Evolutionary conservation across 2,113 vertebrate species (phyloP).

Genomic region (Grallaria varia): DNA sequence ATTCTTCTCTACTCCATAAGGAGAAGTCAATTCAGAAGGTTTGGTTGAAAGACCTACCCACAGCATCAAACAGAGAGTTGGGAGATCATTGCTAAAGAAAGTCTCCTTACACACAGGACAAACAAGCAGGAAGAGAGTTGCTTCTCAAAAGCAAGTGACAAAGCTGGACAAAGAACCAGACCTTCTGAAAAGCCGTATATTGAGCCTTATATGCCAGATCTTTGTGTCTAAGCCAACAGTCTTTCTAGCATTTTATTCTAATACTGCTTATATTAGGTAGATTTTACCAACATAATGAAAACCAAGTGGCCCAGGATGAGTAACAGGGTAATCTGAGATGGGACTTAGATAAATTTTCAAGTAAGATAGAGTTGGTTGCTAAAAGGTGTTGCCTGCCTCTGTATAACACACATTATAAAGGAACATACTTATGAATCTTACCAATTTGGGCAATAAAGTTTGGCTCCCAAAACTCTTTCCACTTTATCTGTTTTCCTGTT

Average conservation of each 20-base stretch:
- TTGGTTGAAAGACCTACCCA: not conserved
- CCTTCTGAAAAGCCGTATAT: not conserved
- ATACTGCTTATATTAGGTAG: not conserved
- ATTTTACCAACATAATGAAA: not conserved
- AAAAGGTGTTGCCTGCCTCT: not conserved
- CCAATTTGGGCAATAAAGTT: not conserved
- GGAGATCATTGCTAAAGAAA: not conserved
- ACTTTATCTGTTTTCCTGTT: not conserved
- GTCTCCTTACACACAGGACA: not conserved
- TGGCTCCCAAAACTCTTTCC: not conserved
- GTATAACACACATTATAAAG: not conserved
- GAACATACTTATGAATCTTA: not conserved
- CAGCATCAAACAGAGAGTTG: not conserved
- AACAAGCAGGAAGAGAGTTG: not conserved
- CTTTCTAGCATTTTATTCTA: not conserved
- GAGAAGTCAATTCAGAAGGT: not conserved
- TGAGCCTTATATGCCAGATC: not conserved
- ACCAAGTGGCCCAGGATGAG: not conserved
- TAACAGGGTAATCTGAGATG: not conserved
- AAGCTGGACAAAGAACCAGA: not conserved
- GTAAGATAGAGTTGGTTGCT: not conserved
- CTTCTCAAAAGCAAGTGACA: not conserved
- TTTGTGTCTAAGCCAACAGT: not conserved
- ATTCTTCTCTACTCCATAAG: not conserved
- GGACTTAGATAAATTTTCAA: not conserved